Evolutionary conservation across 2,888 invertebrate genomes (phyloP).

Genomic region (Ephialtes manifestator): DNA sequence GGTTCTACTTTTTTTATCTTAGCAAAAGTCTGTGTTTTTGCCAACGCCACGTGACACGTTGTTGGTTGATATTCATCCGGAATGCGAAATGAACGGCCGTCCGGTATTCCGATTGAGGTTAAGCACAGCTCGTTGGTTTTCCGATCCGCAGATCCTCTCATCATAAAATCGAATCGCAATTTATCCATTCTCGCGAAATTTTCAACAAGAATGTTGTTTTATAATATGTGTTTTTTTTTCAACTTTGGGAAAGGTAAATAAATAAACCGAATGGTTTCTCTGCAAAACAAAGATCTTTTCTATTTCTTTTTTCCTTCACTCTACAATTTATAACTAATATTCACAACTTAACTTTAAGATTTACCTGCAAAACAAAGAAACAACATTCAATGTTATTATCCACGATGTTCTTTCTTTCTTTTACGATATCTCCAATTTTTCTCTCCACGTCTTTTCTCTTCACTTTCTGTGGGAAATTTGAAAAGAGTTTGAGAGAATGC

Average conservation of each 20-base stretch:
- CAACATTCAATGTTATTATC: conserved; percentile 46
- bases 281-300: conserved; percentile 17
- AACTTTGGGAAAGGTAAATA: conserved; percentile 1
- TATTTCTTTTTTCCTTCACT: conserved; percentile 14
- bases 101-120: conserved; percentile 68
- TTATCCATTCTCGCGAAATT: conserved; percentile 19
- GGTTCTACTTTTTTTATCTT: too few species aligned
- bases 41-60: conserved; percentile 42
- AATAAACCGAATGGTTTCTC: conserved; percentile 50
- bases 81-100: conserved; percentile 53
- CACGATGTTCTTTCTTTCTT: too few species aligned
- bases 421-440: too few species aligned
- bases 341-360: background rate
- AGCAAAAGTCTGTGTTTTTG: conserved; percentile 47
- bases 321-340: conserved; percentile 16
- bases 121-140: conserved; percentile 57
- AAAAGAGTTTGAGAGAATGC: too few species aligned
- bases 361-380: conserved; percentile 37
- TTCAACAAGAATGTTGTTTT: conserved; percentile 24
- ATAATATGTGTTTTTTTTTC: conserved; percentile 8
- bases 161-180: conserved; percentile 22
- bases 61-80: conserved; percentile 59
- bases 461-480: too few species aligned
- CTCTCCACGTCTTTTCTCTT: too few species aligned
- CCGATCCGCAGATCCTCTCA: conserved; percentile 18